A percentile compares a stretch with the other conserved stretches of the same genome.
Evolutionary conservation across 2,113 vertebrate genomes (phyloP).

Genomic region (Leucopsar rothschildi): DNA sequence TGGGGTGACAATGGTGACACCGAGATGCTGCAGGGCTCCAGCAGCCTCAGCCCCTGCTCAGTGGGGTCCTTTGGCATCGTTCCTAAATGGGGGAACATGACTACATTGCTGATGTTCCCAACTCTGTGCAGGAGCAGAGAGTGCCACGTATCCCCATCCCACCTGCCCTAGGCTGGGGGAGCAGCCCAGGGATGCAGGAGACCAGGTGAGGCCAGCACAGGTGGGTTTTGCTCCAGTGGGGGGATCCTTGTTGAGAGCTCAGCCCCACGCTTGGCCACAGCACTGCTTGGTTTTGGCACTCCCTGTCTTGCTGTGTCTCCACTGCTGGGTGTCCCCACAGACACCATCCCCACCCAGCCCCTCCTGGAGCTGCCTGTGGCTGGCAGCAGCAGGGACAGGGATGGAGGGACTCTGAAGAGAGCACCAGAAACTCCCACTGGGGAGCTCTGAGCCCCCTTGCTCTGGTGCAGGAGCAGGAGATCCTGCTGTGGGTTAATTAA

Average conservation of each 20-base stretch:
- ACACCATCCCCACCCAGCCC: rapidly evolving
- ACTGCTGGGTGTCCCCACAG: rapidly evolving
- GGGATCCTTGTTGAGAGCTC: neutral
- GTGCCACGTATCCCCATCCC: rapidly evolving
- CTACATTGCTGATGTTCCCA: rapidly evolving
- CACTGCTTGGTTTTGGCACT: neutral
- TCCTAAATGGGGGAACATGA: neutral
- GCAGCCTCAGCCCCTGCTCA: neutral
- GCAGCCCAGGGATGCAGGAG: neutral
- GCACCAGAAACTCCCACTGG: neutral
- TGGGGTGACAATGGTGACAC: neutral
- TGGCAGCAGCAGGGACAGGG: neutral
- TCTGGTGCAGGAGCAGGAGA: neutral
- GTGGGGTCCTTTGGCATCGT: neutral
- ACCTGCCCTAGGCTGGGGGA: neutral
- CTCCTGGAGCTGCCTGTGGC: neutral
- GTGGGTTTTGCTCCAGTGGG: neutral
- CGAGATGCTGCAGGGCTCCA: neutral
- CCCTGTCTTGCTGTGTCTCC: neutral
- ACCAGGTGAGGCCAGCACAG: rapidly evolving
- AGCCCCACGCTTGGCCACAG: rapidly evolving
- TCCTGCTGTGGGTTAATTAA: neutral
- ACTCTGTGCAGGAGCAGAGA: neutral
- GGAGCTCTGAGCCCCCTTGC: neutral
- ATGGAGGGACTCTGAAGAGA: too few relatives aligned